Evolutionary conservation across 2,888 invertebrate species (phyloP).

Genomic region (Scelioninae gen. 2): DNA sequence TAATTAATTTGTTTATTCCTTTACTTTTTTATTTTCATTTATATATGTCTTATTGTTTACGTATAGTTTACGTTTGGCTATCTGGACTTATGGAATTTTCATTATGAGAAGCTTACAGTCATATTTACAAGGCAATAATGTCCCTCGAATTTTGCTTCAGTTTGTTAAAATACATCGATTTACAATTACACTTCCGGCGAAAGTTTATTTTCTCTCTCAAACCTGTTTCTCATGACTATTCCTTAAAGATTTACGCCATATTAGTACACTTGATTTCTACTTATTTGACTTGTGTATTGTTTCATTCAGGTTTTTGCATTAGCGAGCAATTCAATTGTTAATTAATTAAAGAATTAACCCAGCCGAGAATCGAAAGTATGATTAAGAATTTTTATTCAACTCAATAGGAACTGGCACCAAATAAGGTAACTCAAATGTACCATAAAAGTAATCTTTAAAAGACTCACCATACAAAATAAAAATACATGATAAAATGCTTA

Average conservation of each 20-base stretch:
- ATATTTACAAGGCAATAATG: slow-evolving; percentile 52
- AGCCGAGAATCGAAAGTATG: no score
- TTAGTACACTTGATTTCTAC: slow-evolving; percentile 19
- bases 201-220: slow-evolving; percentile 1
- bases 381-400: no score
- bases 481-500: slow-evolving; percentile 21
- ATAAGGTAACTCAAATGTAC: slow-evolving; percentile 19
- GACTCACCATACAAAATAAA: slow-evolving; percentile 2
- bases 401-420: no score
- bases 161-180: slow-evolving; percentile 39
- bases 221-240: neutral
- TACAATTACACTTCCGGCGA: slow-evolving; percentile 16
- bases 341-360: no score
- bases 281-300: slow-evolving; percentile 15
- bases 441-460: slow-evolving; percentile 2
- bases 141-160: slow-evolving; percentile 20
- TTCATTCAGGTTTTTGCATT: neutral
- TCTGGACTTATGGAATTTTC: slow-evolving; percentile 51
- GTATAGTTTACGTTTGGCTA: slow-evolving; percentile 43
- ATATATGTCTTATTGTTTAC: slow-evolving; percentile 34
- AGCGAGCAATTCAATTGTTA: no score
- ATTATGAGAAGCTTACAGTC: slow-evolving; percentile 52
- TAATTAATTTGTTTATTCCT: no score
- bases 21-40: slow-evolving; percentile 21
- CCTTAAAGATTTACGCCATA: neutral